Base-by-base conservation (phyloP, 2,888 invertebrate genomes). In the Spialia ferax region DNA sequence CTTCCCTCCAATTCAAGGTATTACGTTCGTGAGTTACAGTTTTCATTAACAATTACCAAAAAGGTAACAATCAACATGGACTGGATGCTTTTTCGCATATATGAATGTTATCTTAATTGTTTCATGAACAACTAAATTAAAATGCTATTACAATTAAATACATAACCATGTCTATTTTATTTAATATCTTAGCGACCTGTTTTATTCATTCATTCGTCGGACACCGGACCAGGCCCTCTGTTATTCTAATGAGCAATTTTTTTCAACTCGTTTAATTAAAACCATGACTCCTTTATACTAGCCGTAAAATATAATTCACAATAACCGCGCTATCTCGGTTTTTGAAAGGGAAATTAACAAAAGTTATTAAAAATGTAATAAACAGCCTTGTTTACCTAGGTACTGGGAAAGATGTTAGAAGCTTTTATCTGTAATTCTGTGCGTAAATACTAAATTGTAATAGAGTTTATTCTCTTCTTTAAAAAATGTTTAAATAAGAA, bases 361-460 rank as follows among this genome's bases (percentile, higher is more conserved):
- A 64, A 56, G 57, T 29, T 26, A 63, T 55, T 63, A 63, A 55
- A 62, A 61, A 23, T 52, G 52, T 63, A 63, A 63, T 63, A 63
- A 63, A 63, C 18, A 20, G 48, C 22, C 57, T 50, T 35, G 35
- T 57, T 56, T 57, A 57, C 63, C 48, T 56, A 29, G 56, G 32
- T n/a, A 52, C 35, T 15, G 38, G 22, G n/a, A 32, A 38, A 23
- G 50, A 38, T 38, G 38, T 55, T 13, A 13, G 11, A 56, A 56
- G 29, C 22, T 45, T 26, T 22, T 22, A 10, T 48, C 8, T 48
- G 6, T 20, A 18, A 1, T 20, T 18, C 50, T n/a, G 38, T 71
- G 67, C 32, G 66, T 42, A 26, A 2, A 8, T 32, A 32, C 32
- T 8, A 8, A 32, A 32, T 32, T 32, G 6, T 32, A 32, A 32